Evolutionary conservation across 2,113 vertebrate genomes (phyloP), one percentile per base, ranked within the genome.

Genomic region (Ursus arctos): DNA sequence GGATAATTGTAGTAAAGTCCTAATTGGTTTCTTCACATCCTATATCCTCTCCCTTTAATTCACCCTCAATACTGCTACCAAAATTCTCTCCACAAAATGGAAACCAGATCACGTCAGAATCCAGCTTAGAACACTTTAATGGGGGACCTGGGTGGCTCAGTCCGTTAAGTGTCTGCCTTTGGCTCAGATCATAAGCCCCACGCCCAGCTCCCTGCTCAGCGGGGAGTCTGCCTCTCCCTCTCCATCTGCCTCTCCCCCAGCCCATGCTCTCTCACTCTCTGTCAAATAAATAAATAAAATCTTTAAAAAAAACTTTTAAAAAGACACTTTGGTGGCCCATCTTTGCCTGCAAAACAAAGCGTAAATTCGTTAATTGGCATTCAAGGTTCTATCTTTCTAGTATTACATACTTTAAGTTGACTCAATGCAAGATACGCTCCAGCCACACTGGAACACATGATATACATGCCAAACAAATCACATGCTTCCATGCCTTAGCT

Each of bases 281-380:
- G 10, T 24, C 59, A 61, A 31, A 65, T 31, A 65, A 63, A 63
- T 61, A 61, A 28, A 63, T 65, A 65, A 31, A 65, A 31, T 31
- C 28, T 65, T 14, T 28, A 31, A 65, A 63, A 43, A 65, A 65
- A 63, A 31, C 26, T 28, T 63, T 63, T 14, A 63, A 63, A 14
- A 63, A 2, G 63, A 69, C 11, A 63, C 6, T 49, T 83, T 19
- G 57, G 16, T 84, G 36, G n/a, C 22, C 96, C 36, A 43, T 72
- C 40, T 79, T 53, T 93, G 77, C 65, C 59, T 94, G 82, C 5
- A 61, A 22, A 22, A 96, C 86, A 72, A 95, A 91, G 26, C 91
- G 16, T 11, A 97, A 83, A 89, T 63, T 88, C 47, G 91, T 67
- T 95, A 87, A 89, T 2, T 79, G 47, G 53, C 7, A 87, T 83